These are phyloP conservation scores for Drosophila atripex DNA, from an alignment of 2,888 invertebrate genomes.

Conservation along the genomic window DNA sequence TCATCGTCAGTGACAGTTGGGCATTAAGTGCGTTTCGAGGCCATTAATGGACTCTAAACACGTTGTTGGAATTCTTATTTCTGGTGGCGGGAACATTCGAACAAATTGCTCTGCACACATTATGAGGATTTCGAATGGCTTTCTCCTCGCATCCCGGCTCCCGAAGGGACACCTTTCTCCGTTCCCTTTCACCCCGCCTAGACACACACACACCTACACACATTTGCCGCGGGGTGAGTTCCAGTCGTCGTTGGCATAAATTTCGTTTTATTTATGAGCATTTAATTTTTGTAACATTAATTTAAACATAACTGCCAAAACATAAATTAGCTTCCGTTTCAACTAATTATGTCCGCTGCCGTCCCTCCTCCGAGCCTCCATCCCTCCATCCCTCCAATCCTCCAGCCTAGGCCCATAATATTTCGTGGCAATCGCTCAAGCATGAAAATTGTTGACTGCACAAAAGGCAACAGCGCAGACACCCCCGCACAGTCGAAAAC, in stretches of 20 bases:
- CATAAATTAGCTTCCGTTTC: slow-evolving; percentile 83
- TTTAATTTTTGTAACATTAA: slow-evolving; percentile 83
- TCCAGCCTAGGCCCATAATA: slow-evolving; percentile 18
- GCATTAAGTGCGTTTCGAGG: slow-evolving; percentile 50
- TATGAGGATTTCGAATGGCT: slow-evolving; percentile 52
- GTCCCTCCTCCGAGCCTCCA: not conserved
- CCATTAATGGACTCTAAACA: slow-evolving; percentile 73
- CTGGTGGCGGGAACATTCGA: slow-evolving; percentile 34
- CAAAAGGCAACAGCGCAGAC: slow-evolving; percentile 69
- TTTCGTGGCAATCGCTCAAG: slow-evolving; percentile 74
- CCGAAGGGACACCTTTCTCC: slow-evolving; percentile 20
- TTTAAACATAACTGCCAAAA: slow-evolving; percentile 83
- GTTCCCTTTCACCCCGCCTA: slow-evolving; percentile 8
- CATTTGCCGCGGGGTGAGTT: slow-evolving; percentile 40
- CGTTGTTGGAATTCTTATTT: slow-evolving; percentile 63
- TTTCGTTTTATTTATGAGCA: slow-evolving; percentile 79
- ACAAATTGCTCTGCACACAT: slow-evolving; percentile 74
- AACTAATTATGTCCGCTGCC: slow-evolving; percentile 78
- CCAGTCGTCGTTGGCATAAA: slow-evolving; percentile 59
- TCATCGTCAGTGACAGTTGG: slow-evolving; percentile 40
- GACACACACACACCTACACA: slow-evolving; percentile 17
- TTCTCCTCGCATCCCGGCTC: slow-evolving; percentile 19
- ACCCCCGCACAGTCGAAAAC: slow-evolving; percentile 37
- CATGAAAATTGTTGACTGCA: slow-evolving; percentile 80
- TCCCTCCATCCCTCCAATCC: too few relatives aligned